Evolutionary conservation across 2,888 invertebrate genomes (phyloP).

Genomic region (Cantharis rustica): DNA sequence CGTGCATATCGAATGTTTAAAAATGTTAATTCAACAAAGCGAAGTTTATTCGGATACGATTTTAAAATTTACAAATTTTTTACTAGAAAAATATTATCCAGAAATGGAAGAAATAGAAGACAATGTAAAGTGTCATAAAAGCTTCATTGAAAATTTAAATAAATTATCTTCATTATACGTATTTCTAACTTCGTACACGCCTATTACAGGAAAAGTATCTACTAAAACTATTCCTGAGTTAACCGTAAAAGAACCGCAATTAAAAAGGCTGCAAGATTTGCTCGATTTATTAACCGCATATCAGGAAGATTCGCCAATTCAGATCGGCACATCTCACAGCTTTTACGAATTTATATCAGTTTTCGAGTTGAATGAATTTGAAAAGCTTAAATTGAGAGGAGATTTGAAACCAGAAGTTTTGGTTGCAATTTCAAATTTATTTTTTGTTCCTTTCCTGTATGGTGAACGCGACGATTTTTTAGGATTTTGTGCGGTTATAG

Average conservation of each 20-base stretch:
- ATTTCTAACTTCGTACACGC: constrained; percentile 32
- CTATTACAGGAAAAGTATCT: not conserved
- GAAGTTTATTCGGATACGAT: constrained; percentile 67
- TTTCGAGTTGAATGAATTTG: constrained; percentile 55
- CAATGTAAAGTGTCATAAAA: constrained; percentile 42
- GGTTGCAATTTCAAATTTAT: constrained; percentile 51
- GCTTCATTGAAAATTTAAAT: constrained; percentile 46
- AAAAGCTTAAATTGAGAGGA: constrained; percentile 54
- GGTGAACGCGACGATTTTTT: constrained; percentile 38
- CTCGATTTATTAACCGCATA: constrained; percentile 60
- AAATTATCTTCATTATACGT: constrained; percentile 46
- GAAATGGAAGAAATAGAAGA: constrained; percentile 44
- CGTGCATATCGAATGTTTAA: constrained; percentile 71
- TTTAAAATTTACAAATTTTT: constrained; percentile 58
- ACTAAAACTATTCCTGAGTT: constrained; percentile 6
- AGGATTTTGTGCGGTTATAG: constrained; percentile 40
- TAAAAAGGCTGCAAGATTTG: constrained; percentile 67
- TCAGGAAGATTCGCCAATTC: constrained; percentile 50
- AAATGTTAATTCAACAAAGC: constrained; percentile 70
- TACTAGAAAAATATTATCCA: constrained; percentile 50
- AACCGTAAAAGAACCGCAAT: constrained; percentile 59
- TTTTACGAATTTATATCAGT: constrained; percentile 62
- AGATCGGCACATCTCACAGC: constrained; percentile 53
- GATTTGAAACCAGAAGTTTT: constrained; percentile 51
- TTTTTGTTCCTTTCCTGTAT: constrained; percentile 48